A percentile compares a stretch with the other conserved stretches of the same genome.
These are phyloP conservation scores for Seira sanloemensis DNA, from an alignment of 2,888 invertebrate species.

Conservation along the genomic window DNA sequence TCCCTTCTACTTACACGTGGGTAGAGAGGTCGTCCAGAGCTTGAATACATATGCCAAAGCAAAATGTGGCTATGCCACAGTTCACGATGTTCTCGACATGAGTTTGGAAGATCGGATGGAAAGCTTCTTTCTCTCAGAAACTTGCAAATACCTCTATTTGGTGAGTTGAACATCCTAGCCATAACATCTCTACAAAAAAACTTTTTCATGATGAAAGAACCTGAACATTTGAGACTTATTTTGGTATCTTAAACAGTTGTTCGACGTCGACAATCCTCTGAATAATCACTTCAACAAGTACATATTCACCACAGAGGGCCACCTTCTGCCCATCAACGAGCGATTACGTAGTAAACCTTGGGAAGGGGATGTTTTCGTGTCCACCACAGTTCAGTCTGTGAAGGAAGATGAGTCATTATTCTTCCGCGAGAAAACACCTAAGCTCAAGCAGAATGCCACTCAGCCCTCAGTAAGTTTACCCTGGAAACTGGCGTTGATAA, in stretches of 20 bases:
- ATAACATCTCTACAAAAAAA: background rate
- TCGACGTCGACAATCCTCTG: conserved; percentile 80
- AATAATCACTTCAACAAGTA: conserved; percentile 78
- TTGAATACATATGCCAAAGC: conserved; percentile 78
- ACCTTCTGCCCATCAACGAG: conserved; percentile 77
- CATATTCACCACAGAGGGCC: conserved; percentile 81
- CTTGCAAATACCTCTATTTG: conserved; percentile 81
- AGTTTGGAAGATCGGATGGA: conserved; percentile 82
- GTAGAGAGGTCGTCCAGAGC: conserved; percentile 79
- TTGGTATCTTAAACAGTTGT: conserved; percentile 77
- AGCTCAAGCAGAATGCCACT: conserved; percentile 70
- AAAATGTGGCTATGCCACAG: conserved; percentile 81
- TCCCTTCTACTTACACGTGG: conserved; percentile 82
- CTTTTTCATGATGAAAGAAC: too few relatives aligned
- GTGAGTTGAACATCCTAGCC: conserved; percentile 75
- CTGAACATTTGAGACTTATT: too few relatives aligned
- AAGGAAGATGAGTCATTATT: conserved; percentile 67
- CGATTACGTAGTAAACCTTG: conserved; percentile 74
- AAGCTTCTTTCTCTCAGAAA: conserved; percentile 82
- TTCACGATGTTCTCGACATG: conserved; percentile 80
- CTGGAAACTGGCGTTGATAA: background rate
- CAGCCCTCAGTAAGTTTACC: conserved; percentile 72
- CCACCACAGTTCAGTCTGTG: conserved; percentile 44
- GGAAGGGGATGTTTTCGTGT: conserved; percentile 64
- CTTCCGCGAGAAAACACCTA: conserved; percentile 66